phyloP scores from a whole-genome alignment of 2,797 vertebrate species.

The Periparus ater region DNA sequence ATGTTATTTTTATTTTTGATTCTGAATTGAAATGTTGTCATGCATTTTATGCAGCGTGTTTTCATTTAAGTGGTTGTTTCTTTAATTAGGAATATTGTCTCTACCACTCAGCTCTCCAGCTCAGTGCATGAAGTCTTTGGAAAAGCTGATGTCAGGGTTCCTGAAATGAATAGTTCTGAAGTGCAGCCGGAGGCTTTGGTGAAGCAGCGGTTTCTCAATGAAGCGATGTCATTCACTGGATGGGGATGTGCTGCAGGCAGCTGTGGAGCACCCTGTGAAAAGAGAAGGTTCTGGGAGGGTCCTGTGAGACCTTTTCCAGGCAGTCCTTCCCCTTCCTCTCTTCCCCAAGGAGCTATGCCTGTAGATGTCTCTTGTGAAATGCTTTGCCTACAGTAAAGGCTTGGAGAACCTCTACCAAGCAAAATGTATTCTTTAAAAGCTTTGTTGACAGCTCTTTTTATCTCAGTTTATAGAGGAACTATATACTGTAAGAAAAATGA shows the following conservation, averaged over 20 bases:
- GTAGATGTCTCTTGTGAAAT: neutral
- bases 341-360: neutral
- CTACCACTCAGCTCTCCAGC: neutral
- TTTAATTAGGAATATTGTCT: constrained; percentile 19
- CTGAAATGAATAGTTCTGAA: constrained; percentile 8
- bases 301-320: neutral
- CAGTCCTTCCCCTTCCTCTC: neutral
- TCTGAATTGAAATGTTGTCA: neutral
- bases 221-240: neutral
- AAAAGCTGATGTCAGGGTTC: constrained; percentile 28
- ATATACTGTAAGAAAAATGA: neutral
- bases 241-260: neutral
- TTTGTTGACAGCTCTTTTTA: neutral
- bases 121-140: neutral
- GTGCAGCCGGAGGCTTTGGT: neutral
- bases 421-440: neutral
- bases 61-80: neutral
- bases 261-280: neutral
- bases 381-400: neutral
- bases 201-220: neutral
- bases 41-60: neutral
- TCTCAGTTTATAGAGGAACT: neutral
- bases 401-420: neutral
- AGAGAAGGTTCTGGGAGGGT: neutral
- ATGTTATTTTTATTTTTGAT: neutral